Base-by-base conservation (phyloP, 2,888 invertebrate species). In the Andrena bicolor region DNA sequence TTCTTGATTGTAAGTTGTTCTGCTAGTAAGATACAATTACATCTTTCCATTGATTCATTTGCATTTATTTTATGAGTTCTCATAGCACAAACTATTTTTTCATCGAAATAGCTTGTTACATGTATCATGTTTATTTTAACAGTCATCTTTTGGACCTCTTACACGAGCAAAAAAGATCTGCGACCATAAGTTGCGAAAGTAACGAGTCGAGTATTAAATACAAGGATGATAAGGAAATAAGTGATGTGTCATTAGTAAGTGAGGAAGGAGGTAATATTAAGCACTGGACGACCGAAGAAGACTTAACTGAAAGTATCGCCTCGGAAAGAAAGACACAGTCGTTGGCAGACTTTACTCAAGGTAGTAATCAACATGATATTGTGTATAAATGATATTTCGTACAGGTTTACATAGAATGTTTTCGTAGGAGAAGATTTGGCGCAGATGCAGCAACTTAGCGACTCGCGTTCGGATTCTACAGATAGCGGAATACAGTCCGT, bases 161-260 rank as follows among this genome's bases (percentile, higher is more conserved):
- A 74, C 97, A 97, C 83, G 97, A 97, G 83, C 97, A 97, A 89
- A 96, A 97, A 90, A 95, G 94, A 79, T 91, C 92, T 51, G 82
- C 80, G 20, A 88, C 76, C 63, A 70, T 76, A 58, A 84, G 80
- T n/a, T 71, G 71, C 60, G 82, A 80, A 56, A 82, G 72, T 72
- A 85, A 84, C 69, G 85, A 89, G 66, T 64, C 86, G 30, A 84
- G 63, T 77, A 35, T 72, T 10, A 88, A 90, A 70, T 65, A 85
- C 48, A 91, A 92, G 77, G 76, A 80, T 1, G 88, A 92, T 69
- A 90, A 87, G 75, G 87, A 89, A 81, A 87, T 69, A 64, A 89
- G 83, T 5, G 86, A 90, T 56, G 73, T 66, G 49, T 77, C 79
- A 49, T 32, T 48, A 10, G 66, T 72, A 0, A 86, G 78, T 35